A percentile compares a stretch with the other conserved stretches of the same genome.
These are phyloP conservation scores for Hemicentrotus pulcherrimus DNA, from an alignment of 35 echinoderm and acorn worm genomes.

Conservation along the genomic window DNA sequence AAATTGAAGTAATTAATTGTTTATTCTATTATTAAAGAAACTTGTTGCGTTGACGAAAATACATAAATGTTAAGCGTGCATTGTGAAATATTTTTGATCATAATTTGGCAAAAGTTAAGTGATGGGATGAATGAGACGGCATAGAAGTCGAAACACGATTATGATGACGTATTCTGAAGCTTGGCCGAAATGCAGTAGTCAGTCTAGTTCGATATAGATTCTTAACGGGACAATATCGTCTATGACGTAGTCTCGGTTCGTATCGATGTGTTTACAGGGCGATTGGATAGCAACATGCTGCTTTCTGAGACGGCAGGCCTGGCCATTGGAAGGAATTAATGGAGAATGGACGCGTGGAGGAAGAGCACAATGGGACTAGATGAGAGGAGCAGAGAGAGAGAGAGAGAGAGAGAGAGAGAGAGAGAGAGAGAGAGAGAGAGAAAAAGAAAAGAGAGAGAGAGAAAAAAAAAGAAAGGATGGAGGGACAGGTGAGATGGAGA, in stretches of 20 bases:
- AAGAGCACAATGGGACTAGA: not conserved
- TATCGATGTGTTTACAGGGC: constrained; percentile 25
- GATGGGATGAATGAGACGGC: not conserved
- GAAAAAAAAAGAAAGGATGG: too few species aligned
- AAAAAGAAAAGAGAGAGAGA: not conserved
- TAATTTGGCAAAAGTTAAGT: not conserved
- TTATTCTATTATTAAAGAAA: too few species aligned
- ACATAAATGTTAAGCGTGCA: too few species aligned
- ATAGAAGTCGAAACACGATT: not conserved
- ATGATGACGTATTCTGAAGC: not conserved
- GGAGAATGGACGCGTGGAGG: not conserved
- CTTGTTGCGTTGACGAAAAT: too few species aligned
- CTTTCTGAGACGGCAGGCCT: not conserved
- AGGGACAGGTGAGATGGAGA: too few species aligned
- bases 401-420: not conserved
- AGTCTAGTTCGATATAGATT: not conserved
- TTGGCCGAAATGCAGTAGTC: not conserved
- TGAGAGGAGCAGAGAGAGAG: not conserved
- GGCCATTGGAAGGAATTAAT: not conserved
- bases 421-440: not conserved
- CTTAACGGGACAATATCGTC: not conserved
- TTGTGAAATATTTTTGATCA: not conserved
- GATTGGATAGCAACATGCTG: constrained; percentile 25
- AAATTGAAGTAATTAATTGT: too few species aligned
- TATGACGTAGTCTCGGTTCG: constrained; percentile 22